Conservation (phyloP, 2,113 vertebrate species). For the Cacatua alba region DNA sequence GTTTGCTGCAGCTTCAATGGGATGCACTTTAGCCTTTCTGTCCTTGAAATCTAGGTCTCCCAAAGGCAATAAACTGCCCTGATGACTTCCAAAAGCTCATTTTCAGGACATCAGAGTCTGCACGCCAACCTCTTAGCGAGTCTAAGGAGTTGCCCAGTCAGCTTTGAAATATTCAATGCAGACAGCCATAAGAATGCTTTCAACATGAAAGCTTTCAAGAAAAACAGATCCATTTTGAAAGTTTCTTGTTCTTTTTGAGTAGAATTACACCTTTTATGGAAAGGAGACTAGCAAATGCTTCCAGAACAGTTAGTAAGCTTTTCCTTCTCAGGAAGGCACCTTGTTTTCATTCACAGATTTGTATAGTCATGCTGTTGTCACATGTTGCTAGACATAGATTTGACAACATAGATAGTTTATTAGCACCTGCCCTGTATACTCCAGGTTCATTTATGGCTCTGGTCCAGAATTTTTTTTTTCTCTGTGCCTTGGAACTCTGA, state of each 20-base stretch:
- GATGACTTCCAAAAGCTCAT: neutral
- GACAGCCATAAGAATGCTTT: neutral
- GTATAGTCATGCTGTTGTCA: neutral
- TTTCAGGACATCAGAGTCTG: neutral
- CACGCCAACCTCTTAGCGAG: neutral
- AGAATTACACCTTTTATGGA: neutral
- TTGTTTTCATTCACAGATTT: neutral
- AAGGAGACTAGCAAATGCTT: neutral
- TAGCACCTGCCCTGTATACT: neutral
- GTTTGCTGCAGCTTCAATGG: neutral
- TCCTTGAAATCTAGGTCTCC: neutral
- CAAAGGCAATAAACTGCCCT: neutral
- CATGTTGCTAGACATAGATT: neutral
- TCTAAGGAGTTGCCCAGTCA: neutral
- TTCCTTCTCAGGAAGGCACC: neutral
- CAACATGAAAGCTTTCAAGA: neutral
- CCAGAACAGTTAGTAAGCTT: neutral
- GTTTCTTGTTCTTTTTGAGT: neutral
- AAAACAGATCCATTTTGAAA: neutral
- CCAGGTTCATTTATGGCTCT: neutral
- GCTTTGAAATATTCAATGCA: neutral
- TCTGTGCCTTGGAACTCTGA: neutral
- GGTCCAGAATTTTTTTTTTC: neutral
- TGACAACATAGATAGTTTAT: neutral
- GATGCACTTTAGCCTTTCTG: neutral